Conservation (phyloP, 2,113 vertebrate species). For the Apodemus sylvaticus region DNA sequence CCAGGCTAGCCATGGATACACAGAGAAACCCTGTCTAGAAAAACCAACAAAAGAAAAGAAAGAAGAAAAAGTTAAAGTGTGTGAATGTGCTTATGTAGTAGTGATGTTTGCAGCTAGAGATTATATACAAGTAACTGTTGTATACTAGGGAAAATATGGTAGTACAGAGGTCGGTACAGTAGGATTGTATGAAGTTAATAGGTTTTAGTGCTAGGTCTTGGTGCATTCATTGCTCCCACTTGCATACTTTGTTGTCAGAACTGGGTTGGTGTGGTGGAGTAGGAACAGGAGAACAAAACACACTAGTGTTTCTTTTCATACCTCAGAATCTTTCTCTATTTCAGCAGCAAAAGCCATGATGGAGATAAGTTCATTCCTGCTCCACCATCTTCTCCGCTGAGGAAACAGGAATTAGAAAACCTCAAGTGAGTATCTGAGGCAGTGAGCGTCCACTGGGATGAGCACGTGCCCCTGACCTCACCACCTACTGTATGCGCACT, state of each 20-base stretch:
- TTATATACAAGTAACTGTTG: not conserved
- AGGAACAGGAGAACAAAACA: not conserved
- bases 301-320: not conserved
- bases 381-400: conserved; percentile 95
- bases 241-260: not conserved
- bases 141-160: not conserved
- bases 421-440: conserved; percentile 90
- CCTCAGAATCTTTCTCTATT: conserved; percentile 79
- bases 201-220: not conserved
- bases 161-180: not conserved
- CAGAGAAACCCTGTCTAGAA: not conserved
- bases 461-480: not conserved
- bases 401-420: conserved; percentile 97
- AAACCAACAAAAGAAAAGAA: not conserved
- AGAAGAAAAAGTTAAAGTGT: not conserved
- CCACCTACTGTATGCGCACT: not conserved
- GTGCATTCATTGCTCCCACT: not conserved
- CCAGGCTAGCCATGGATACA: not conserved
- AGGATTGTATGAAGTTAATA: not conserved
- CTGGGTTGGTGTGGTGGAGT: not conserved
- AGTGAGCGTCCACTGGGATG: not conserved
- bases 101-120: not conserved
- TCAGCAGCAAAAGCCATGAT: conserved; percentile 95
- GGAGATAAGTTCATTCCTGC: conserved; percentile 96
- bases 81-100: not conserved